phyloP scores from a whole-genome alignment of 2,113 vertebrate genomes.

The Hiodon tergisus region DNA sequence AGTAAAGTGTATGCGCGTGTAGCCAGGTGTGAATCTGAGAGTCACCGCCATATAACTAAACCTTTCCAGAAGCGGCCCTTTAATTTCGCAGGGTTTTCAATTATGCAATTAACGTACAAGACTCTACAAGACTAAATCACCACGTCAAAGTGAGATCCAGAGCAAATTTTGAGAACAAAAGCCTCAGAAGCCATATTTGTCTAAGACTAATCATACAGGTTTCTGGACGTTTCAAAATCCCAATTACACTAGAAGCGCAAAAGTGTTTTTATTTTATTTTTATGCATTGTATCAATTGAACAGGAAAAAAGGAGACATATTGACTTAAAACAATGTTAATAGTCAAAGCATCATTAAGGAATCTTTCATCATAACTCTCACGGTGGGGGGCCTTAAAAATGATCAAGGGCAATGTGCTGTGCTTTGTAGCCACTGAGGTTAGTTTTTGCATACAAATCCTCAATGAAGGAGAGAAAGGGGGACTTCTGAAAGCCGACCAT shows the following conservation, averaged over 20 bases:
- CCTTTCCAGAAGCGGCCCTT: too few species aligned
- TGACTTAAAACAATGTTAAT: slow-evolving; percentile 91
- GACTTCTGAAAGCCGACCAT: slow-evolving; percentile 84
- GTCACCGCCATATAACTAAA: too few species aligned
- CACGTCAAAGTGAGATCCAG: not conserved
- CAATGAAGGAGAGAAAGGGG: slow-evolving; percentile 57
- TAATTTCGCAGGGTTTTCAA: too few species aligned
- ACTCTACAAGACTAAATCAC: not conserved
- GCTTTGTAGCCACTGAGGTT: slow-evolving; percentile 87
- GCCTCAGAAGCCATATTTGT: slow-evolving; percentile 30
- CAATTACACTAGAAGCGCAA: slow-evolving; percentile 48
- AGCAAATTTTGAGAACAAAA: slow-evolving; percentile 30
- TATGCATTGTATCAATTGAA: slow-evolving; percentile 60
- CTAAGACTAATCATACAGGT: slow-evolving; percentile 46
- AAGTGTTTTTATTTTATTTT: slow-evolving; percentile 47
- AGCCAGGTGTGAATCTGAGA: too few species aligned
- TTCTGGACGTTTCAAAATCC: slow-evolving; percentile 49
- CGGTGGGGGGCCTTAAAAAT: slow-evolving; percentile 85
- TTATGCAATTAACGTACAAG: too few species aligned
- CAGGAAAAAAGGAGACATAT: slow-evolving; percentile 71
- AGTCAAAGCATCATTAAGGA: slow-evolving; percentile 90
- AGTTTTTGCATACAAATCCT: slow-evolving; percentile 94
- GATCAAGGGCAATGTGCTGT: slow-evolving; percentile 92
- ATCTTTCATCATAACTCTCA: slow-evolving; percentile 91
- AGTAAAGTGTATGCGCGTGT: too few species aligned